Evolutionary conservation across 1,140 invertebrate genomes (phyloP).

Genomic region (Delia radicum): DNA sequence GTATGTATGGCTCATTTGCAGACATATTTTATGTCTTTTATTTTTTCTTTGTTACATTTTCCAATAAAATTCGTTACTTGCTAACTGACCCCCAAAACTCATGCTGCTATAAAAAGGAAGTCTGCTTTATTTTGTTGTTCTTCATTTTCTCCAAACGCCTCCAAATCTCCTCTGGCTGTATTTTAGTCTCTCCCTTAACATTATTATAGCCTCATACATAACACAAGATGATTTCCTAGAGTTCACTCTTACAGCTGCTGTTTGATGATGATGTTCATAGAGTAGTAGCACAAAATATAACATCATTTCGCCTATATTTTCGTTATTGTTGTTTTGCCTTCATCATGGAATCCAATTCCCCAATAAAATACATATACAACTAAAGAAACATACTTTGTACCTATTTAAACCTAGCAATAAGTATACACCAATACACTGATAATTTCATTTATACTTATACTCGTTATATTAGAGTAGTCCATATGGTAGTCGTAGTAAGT

Average conservation of each 20-base stretch:
- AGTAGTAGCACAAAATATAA: not conserved
- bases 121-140: not conserved
- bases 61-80: not conserved
- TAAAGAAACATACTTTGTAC: not conserved
- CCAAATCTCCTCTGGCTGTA: not conserved
- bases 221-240: slow-evolving; percentile 9
- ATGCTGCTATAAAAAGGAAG: slow-evolving; percentile 14
- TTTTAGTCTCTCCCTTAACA: not conserved
- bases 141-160: not conserved
- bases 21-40: not conserved
- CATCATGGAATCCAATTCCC: not conserved
- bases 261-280: not conserved
- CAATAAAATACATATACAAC: not conserved
- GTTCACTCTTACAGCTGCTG: not conserved
- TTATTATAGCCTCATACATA: not conserved
- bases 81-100: slow-evolving; percentile 13
- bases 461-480: not conserved
- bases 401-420: not conserved
- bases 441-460: not conserved
- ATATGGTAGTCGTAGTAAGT: not conserved
- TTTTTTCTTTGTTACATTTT: not conserved
- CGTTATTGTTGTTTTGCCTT: not conserved
- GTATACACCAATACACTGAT: not conserved
- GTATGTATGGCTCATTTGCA: too few species aligned
- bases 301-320: not conserved